These are phyloP conservation scores for Meta bourneti DNA, from an alignment of 2,888 invertebrate genomes.

Conservation along the genomic window DNA sequence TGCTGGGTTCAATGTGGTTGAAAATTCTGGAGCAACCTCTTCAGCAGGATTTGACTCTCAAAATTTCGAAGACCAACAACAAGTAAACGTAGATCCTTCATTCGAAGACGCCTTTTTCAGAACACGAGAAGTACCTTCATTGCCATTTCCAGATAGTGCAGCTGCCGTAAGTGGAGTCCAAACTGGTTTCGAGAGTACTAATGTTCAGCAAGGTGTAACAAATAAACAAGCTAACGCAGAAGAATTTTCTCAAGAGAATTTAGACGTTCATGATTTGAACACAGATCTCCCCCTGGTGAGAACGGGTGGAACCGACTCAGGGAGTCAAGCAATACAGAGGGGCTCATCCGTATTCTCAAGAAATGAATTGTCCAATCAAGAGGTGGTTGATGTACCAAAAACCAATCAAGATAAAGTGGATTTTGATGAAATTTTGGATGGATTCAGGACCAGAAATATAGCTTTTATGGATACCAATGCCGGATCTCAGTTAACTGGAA, in stretches of 20 bases:
- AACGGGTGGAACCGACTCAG: neutral
- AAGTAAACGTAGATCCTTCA: neutral
- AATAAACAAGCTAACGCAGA: neutral
- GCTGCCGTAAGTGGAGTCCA: neutral
- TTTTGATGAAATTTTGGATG: constrained; percentile 27
- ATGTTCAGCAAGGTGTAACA: no score
- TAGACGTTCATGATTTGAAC: neutral
- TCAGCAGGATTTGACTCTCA: neutral
- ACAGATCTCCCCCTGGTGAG: no score
- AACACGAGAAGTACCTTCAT: neutral
- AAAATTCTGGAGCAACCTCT: neutral
- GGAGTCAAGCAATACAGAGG: neutral
- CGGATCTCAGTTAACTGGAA: neutral
- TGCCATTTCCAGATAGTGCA: neutral
- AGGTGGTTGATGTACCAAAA: constrained; percentile 9
- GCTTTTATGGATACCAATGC: constrained; percentile 5
- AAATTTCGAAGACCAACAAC: neutral
- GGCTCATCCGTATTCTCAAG: neutral
- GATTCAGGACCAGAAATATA: constrained; percentile 11
- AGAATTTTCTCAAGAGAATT: neutral
- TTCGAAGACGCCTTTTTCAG: neutral
- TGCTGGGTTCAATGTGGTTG: neutral
- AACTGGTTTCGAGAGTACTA: neutral
- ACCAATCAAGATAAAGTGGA: constrained; percentile 11
- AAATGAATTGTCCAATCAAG: neutral